Base-by-base conservation (phyloP, 53 echinoderm and acorn worm genomes). In the Astropecten irregularis region DNA sequence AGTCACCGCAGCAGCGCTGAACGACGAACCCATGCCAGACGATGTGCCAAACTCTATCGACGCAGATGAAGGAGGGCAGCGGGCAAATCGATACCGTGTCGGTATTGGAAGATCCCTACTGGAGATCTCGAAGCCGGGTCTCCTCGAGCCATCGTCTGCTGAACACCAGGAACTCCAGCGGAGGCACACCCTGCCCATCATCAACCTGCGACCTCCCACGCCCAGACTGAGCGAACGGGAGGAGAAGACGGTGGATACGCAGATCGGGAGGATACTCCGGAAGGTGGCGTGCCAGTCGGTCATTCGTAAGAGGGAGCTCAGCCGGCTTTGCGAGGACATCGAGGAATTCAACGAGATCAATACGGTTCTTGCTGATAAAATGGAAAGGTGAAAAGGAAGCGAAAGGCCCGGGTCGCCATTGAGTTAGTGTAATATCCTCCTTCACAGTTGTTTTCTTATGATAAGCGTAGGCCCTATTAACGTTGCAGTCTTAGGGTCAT, bases 191-290 rank as follows among this genome's bases (percentile, higher is more conserved):
- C 37, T 84, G 21, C 90, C 90, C 16, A 63, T 90, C 53, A 90
- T 90, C 42, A 81, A 81, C 71, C 71, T 90, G 10, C 90, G 90
- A 21, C 90, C 90, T 22, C 86, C 90, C 21, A 90, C 90, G 19
- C 90, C 90, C 33, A 79, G 86, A n/a, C 59, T 86, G 55, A 64
- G 68, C 22, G 86, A 81, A 25, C 50, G 81, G 16, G 82, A 86
- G 14, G 90, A 90, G 57, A 81, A 90, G 67, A 69, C 81, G 26
- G 61, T 67, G 7, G 85, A 85, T 39, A 32, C 36, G 14, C 67
- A 86, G 47, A 57, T 90, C n/a, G 90, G 90, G 8, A 60, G 57
- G 23, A 58, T 90, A 9, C 86, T 90, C 18, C 79, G 86, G 35
- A 85, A 82, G 46, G 86, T 81, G 9, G 90, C 81, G 8, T 61